These are phyloP conservation scores for Podarcis raffonei DNA, from an alignment of 2,113 vertebrate genomes.

Conservation along the genomic window DNA sequence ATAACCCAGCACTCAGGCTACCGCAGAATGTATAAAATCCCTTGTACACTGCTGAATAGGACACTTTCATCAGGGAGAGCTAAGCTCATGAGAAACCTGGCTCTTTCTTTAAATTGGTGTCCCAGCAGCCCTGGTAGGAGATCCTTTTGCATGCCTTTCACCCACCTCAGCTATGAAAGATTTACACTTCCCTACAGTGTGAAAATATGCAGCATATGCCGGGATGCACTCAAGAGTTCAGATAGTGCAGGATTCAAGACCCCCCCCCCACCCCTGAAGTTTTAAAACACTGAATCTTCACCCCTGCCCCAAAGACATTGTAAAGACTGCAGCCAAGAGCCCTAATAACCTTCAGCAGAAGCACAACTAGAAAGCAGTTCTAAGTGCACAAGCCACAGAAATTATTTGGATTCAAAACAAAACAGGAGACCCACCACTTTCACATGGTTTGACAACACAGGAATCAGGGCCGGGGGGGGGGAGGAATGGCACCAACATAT, in stretches of 20 bases:
- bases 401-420: slow-evolving; percentile 49
- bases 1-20: slow-evolving; percentile 36
- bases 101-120: slow-evolving; percentile 19
- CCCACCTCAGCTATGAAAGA: slow-evolving; percentile 24
- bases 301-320: not conserved
- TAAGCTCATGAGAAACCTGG: slow-evolving; percentile 35
- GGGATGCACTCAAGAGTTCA: slow-evolving; percentile 24
- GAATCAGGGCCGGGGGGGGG: slow-evolving; percentile 34
- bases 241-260: not conserved
- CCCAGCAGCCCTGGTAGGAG: slow-evolving; percentile 41
- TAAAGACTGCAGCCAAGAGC: slow-evolving; percentile 46
- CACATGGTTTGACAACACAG: slow-evolving; percentile 65
- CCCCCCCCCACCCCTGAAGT: slow-evolving; percentile 20
- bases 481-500: slow-evolving; percentile 60
- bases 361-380: slow-evolving; percentile 78
- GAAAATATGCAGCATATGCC: slow-evolving; percentile 1
- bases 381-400: slow-evolving; percentile 75
- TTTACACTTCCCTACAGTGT: slow-evolving; percentile 2
- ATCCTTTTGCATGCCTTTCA: slow-evolving; percentile 30
- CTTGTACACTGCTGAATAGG: slow-evolving; percentile 49
- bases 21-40: slow-evolving; percentile 29
- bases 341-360: slow-evolving; percentile 71
- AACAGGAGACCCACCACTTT: slow-evolving; percentile 37
- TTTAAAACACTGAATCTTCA: not conserved
- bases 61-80: not conserved